Percentiles rank a stretch among this genome's conserved stretches.
Evolutionary conservation across 2,113 vertebrate species (phyloP).

Genomic region (Cryptomyrus ogoouensis): DNA sequence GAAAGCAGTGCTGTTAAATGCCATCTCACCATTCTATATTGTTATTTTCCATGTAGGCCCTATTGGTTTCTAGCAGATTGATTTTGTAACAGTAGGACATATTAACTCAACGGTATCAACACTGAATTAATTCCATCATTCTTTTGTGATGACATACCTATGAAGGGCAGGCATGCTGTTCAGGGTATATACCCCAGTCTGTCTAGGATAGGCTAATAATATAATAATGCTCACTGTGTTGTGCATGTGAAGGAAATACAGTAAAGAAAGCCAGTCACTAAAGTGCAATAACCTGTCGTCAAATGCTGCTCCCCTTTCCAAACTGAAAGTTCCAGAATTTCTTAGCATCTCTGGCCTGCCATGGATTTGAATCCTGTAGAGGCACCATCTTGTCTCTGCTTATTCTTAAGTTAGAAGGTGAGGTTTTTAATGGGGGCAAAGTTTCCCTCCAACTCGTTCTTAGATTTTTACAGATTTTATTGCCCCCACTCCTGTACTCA

Average conservation of each 20-base stretch:
- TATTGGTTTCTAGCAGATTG: neutral
- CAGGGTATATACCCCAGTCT: neutral
- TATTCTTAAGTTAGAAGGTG: neutral
- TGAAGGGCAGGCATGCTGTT: neutral
- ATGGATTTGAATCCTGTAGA: neutral
- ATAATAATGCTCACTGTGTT: neutral
- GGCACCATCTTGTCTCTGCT: neutral
- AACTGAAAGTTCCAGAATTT: neutral
- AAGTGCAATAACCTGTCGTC: neutral
- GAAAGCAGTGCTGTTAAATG: neutral
- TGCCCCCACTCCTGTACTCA: neutral
- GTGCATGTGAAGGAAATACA: neutral
- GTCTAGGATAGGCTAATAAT: neutral
- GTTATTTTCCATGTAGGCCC: neutral
- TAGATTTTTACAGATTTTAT: neutral
- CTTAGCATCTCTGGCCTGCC: neutral
- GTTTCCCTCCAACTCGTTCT: neutral
- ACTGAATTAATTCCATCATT: neutral
- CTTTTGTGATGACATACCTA: neutral
- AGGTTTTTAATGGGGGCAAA: neutral
- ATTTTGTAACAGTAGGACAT: neutral
- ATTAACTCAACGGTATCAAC: neutral
- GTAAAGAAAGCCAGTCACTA: neutral
- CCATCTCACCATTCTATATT: neutral
- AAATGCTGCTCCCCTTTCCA: neutral